phyloP scores from a whole-genome alignment of 2,888 invertebrate species.

The Aelia acuminata region DNA sequence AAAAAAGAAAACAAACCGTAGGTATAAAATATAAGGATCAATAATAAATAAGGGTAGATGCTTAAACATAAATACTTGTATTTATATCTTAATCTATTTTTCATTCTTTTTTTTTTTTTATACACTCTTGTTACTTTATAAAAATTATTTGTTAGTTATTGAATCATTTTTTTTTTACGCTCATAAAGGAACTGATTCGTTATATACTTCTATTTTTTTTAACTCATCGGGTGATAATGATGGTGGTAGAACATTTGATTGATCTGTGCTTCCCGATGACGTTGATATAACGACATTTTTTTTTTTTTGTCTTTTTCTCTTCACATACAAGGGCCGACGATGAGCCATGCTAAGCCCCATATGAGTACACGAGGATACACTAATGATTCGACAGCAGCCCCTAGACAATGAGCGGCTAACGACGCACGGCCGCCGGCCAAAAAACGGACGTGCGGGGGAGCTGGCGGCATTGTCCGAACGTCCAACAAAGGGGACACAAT shows the following conservation, averaged over 20 bases:
- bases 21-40: too few species aligned
- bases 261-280: neutral
- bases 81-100: too few species aligned
- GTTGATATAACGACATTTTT: neutral
- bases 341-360: neutral
- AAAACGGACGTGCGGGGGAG: constrained; percentile 31
- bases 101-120: too few species aligned
- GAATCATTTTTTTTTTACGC: too few species aligned
- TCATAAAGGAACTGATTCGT: neutral
- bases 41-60: too few species aligned
- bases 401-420: neutral
- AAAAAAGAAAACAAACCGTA: too few species aligned
- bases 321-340: neutral
- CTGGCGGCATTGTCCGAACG: constrained; percentile 11
- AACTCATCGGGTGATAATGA: neutral
- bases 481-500: neutral
- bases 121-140: too few species aligned
- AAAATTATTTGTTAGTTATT: too few species aligned
- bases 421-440: neutral
- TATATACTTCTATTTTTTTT: neutral
- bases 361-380: neutral
- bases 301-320: neutral
- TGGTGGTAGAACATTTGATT: neutral
- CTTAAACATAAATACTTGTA: too few species aligned
- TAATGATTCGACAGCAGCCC: neutral